Evolutionary conservation across 2,888 invertebrate genomes (phyloP), one percentile per base, ranked within the genome.

Genomic region (Zele albiditarsus): DNA sequence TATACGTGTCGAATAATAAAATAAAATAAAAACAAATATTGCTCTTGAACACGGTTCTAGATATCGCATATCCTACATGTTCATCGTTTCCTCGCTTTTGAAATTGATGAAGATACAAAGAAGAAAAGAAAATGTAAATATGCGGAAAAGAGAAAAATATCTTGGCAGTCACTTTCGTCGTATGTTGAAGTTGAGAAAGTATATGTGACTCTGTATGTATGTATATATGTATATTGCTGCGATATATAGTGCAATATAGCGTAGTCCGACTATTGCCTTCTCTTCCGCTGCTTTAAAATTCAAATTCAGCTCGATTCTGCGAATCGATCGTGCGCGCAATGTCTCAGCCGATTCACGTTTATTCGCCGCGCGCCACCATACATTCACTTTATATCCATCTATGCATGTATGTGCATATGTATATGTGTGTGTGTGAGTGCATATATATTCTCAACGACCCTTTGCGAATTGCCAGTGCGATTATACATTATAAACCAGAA

Each of bases 231-330:
- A 38, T 12, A 38, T 38, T 38, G 38, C 12, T 38, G 38, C 12
- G 12, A 38, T 38, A 38, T 38, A 38, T 38, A 38, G 38, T 12
- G 38, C 38, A 66, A 67, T 25, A 23, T 62, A 31, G 27, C 27
- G 12, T 71, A 62, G 49, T 49, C 46, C 46, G 46, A 46, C 46
- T 46, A 46, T n/a, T 46, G 46, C 46, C 28, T 58, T 58, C 23
- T 20, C 58, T 46, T 53, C 73, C 31, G 71, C 76, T 71, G 73
- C 60, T 76, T 76, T 76, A 76, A 76, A 77, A 77, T 77, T 77
- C 71, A 74, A 77, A 74, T 77, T 66, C 28, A 33, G 53, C 23
- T 33, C 63, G 73, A 77, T 74, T 74, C 76, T 71, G 67, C 66
- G 73, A 73, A 77, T 71, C 63, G 68, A 74, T 77, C 74, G 68